Evolutionary conservation across 1,140 invertebrate genomes (phyloP).

Genomic region (Drosophila melanica): DNA sequence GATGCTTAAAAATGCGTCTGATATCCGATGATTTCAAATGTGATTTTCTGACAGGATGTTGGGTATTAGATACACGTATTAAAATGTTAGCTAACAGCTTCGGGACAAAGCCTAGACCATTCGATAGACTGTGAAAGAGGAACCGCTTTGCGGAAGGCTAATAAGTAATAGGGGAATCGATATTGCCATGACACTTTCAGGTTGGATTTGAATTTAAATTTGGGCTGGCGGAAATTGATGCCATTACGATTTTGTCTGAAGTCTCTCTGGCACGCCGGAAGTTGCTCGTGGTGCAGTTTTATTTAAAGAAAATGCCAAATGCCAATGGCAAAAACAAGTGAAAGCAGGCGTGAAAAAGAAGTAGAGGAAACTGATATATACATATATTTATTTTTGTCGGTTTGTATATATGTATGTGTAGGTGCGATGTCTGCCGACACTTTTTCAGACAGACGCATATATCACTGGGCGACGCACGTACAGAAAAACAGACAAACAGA

Average conservation of each 20-base stretch:
- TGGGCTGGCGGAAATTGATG: conserved; percentile 70
- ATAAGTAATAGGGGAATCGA: conserved; percentile 38
- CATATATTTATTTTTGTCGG: not conserved
- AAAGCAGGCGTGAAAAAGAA: conserved; percentile 44
- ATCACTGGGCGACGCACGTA: conserved; percentile 44
- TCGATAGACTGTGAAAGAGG: conserved; percentile 37
- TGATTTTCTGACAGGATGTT: conserved; percentile 5
- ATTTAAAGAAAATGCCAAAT: conserved; percentile 60
- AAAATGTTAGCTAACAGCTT: not conserved
- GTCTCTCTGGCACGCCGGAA: conserved; percentile 48
- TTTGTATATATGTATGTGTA: not conserved
- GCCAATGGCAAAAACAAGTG: conserved; percentile 58
- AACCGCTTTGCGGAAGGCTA: conserved; percentile 39
- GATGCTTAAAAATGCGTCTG: not conserved
- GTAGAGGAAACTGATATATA: conserved; percentile 3
- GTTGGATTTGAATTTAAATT: conserved; percentile 71
- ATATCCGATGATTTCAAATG: conserved; percentile 2
- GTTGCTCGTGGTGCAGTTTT: conserved; percentile 54
- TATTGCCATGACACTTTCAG: conserved; percentile 36
- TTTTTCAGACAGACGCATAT: conserved; percentile 66
- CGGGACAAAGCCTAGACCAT: not conserved
- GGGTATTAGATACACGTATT: not conserved
- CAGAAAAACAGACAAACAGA: conserved; percentile 1
- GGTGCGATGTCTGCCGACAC: conserved; percentile 31
- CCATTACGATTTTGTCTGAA: conserved; percentile 66